Evolutionary conservation across 2,113 vertebrate species (phyloP), one percentile per base, ranked within the genome.

Genomic region (Glaucomys volans): DNA sequence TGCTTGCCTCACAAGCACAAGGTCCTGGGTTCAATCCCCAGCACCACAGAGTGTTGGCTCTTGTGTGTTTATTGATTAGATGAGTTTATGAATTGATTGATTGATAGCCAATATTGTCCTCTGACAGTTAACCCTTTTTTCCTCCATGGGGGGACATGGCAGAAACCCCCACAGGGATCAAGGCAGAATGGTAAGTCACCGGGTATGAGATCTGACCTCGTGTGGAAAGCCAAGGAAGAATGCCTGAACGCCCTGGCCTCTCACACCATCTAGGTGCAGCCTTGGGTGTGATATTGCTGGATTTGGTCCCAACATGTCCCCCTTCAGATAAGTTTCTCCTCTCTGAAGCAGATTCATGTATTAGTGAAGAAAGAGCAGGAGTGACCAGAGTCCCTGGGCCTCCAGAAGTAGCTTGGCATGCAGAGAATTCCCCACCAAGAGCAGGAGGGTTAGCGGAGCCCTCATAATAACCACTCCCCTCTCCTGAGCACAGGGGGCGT

Each of bases 401-500:
- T 95, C 66, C 82, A 87, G 54, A 80, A 69, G 47, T 24, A 80
- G 57, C 57, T 57, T 0, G 30, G 18, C 54, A 40, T 14, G 22
- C 8, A 28, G 35, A 57, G 24, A 72, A 59, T 79, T 54, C 64
- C 37, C 96, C n/a, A 17, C 81, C 28, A 17, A 50, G 77, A 37
- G 24, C 14, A 1, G 54, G 37, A 69, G 52, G 32, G n/a, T 24
- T 42, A 44, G 32, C 40, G 17, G 32, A 18, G 22, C 10, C 26
- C 35, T 64, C 35, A 26, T 4, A 44, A 37, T 18, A 69, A 54
- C 37, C 0, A 2, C 40, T 24, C 17, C 42, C 30, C 30, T 66
- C 67, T 47, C 0, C 22, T 64, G 69, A 66, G 17, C 28, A 3
- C 0, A 1, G n/a, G 42, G 35, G 18, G 26, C 17, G 1, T 9